Percentiles rank a stretch among this genome's conserved stretches.
Conservation (phyloP, 2,888 invertebrate species). For the Nomada fucata region DNA sequence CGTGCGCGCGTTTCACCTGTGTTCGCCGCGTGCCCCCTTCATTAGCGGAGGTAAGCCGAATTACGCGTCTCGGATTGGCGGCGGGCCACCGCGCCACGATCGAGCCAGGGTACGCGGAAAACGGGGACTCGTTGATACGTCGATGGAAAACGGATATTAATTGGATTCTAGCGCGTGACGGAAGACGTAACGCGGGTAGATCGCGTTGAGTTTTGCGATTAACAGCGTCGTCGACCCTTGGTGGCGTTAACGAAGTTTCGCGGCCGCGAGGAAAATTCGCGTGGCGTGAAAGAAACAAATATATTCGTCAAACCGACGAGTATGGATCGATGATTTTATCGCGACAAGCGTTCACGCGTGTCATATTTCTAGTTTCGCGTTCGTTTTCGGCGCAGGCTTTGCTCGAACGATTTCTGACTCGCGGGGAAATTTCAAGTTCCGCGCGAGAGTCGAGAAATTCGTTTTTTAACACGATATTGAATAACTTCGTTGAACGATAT, state of each 20-base stretch:
- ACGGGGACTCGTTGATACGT: conserved; percentile 34
- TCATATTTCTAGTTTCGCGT: no score
- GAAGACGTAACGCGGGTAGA: conserved; percentile 10
- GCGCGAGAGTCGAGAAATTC: no score
- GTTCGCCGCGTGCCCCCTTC: conserved; percentile 45
- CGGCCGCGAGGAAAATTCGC: no score
- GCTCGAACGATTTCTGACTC: no score
- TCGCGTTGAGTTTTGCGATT: conserved; percentile 10
- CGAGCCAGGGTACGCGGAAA: not conserved
- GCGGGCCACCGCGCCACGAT: conserved; percentile 6
- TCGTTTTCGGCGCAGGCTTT: no score
- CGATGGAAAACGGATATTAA: conserved; percentile 34
- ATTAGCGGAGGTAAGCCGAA: conserved; percentile 68
- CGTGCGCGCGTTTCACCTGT: conserved; percentile 1
- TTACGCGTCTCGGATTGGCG: conserved; percentile 52
- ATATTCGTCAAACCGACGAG: no score
- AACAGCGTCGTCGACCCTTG: not conserved
- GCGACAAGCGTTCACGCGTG: no score
- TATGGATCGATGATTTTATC: no score
- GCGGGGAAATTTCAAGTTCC: no score
- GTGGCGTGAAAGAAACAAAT: no score
- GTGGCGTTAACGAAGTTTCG: not conserved
- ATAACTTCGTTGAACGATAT: not conserved
- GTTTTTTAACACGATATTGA: not conserved
- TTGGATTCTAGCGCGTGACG: not conserved